Conservation (phyloP, 2,888 invertebrate species). For the Idaea straminata region DNA sequence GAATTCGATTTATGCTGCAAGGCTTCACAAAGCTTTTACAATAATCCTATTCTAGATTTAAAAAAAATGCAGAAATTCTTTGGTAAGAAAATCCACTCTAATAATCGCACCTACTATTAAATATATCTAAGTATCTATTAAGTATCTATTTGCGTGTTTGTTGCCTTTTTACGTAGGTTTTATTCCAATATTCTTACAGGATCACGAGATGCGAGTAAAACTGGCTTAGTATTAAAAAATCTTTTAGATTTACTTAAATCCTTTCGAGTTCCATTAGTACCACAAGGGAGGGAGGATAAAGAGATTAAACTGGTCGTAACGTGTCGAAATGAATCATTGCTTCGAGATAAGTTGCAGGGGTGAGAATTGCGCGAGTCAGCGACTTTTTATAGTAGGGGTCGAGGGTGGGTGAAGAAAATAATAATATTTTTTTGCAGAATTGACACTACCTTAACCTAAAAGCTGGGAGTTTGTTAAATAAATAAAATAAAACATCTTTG, state of each 20-base stretch:
- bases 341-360: slow-evolving; percentile 32
- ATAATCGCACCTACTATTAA: too few relatives aligned
- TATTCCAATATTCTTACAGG: too few relatives aligned
- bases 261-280: slow-evolving; percentile 24
- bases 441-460: background rate
- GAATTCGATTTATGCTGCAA: too few relatives aligned
- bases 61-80: too few relatives aligned
- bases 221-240: background rate
- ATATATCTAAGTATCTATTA: too few relatives aligned
- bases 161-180: too few relatives aligned
- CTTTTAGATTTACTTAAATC: background rate
- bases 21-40: too few relatives aligned
- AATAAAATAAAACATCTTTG: background rate
- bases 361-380: slow-evolving; percentile 30
- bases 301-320: slow-evolving; percentile 46
- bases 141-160: too few relatives aligned
- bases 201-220: background rate
- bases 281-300: slow-evolving; percentile 34
- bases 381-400: slow-evolving; percentile 35
- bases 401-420: background rate
- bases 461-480: background rate
- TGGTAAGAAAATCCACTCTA: too few relatives aligned
- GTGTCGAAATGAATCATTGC: slow-evolving; percentile 56
- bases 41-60: too few relatives aligned
- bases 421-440: background rate